A percentile compares a stretch with the other conserved stretches of the same genome.
Conservation (phyloP, 2,113 vertebrate species). For the Saiga tatarica region DNA sequence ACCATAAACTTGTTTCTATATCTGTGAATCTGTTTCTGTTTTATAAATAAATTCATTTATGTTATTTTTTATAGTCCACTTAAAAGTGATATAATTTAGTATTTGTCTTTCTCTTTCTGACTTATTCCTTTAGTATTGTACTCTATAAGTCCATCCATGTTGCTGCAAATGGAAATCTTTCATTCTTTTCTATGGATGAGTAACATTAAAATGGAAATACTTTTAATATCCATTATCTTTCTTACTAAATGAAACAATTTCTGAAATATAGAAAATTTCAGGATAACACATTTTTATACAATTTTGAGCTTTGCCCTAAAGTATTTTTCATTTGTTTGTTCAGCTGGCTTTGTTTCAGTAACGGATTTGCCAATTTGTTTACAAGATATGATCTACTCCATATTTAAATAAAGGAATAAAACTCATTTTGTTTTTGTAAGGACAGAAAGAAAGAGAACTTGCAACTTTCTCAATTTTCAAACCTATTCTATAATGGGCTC, state of each 20-base stretch:
- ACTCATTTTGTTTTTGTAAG: background rate
- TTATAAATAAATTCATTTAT: background rate
- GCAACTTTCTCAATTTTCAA: background rate
- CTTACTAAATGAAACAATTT: background rate
- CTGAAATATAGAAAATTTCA: background rate
- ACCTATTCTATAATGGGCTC: background rate
- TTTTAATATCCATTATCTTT: background rate
- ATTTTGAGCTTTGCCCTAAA: background rate
- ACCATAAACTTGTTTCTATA: background rate
- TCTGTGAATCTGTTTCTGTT: background rate
- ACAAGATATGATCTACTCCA: background rate
- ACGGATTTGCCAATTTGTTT: background rate
- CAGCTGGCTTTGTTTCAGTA: background rate
- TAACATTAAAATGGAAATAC: background rate
- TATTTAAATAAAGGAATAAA: slow-evolving; percentile 26
- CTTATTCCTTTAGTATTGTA: background rate
- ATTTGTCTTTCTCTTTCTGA: background rate
- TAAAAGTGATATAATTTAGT: background rate
- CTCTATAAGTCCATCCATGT: background rate
- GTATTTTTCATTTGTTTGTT: background rate
- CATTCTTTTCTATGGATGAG: background rate
- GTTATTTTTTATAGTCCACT: background rate
- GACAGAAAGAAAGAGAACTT: background rate
- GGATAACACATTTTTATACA: background rate
- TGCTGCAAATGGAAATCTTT: background rate